These are phyloP conservation scores for Thaumetopoea pityocampa DNA, from an alignment of 1,140 invertebrate genomes.

Conservation along the genomic window DNA sequence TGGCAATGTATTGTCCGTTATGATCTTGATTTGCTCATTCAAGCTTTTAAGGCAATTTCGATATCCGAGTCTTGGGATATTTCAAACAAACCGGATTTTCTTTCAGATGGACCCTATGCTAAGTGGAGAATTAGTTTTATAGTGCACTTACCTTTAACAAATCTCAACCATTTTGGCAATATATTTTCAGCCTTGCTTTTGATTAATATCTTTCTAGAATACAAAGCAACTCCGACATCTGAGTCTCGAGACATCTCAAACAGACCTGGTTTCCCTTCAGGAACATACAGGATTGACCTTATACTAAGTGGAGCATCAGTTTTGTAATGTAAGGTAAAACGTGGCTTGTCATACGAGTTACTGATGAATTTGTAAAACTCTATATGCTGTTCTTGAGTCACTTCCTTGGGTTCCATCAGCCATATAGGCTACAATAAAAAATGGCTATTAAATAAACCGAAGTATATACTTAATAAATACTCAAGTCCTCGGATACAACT, in stretches of 20 bases:
- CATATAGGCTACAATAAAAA: slow-evolving; percentile 87
- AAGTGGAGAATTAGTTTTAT: no score
- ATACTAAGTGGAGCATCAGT: slow-evolving; percentile 95
- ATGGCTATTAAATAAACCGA: slow-evolving; percentile 4
- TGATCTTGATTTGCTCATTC: no score
- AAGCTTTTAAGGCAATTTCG: no score
- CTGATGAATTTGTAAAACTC: slow-evolving; percentile 94
- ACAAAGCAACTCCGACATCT: slow-evolving; percentile 89
- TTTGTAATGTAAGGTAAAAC: slow-evolving; percentile 90
- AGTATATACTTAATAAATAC: background rate
- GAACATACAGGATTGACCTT: slow-evolving; percentile 93
- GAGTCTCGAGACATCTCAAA: slow-evolving; percentile 93
- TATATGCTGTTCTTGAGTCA: slow-evolving; percentile 89
- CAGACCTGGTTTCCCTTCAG: slow-evolving; percentile 91
- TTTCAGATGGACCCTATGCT: no score
- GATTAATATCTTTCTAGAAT: slow-evolving; percentile 93
- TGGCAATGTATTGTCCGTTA: no score
- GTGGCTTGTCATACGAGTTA: slow-evolving; percentile 89
- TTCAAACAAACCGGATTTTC: no score
- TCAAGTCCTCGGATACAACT: no score
- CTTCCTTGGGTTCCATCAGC: slow-evolving; percentile 93
- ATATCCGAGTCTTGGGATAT: no score
- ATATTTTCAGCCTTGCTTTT: slow-evolving; percentile 94
- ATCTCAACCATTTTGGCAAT: slow-evolving; percentile 95
- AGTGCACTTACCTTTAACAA: slow-evolving; percentile 91